Evolutionary conservation across 2,113 vertebrate species (phyloP), one percentile per base, ranked within the genome.

Genomic region (Dolichotis patagonum): DNA sequence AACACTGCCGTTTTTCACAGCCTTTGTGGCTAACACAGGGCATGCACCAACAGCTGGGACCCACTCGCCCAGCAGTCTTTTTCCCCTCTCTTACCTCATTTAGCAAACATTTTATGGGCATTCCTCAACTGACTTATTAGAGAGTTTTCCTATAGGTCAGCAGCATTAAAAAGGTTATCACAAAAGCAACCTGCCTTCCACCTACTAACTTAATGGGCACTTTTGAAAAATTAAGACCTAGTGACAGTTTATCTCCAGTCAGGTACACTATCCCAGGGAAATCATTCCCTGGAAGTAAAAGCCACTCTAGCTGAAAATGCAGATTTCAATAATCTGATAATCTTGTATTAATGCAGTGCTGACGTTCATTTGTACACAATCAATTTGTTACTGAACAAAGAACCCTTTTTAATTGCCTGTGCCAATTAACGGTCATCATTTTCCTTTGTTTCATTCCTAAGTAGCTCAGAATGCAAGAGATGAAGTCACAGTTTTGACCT

Each of bases 361-460:
- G 69, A 80, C 89, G 97, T 97, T 88, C 91, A 94, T 94, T 87
- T 71, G 67, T 97, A 97, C 67, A 97, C 96, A 97, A 98, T 98
- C 97, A 97, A 94, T 97, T 90, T 97, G 97, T 96, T 96, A 96
- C 84, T 30, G 32, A 97, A 97, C 97, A 97, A 97, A 98, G 95
- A 96, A 95, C 83, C 78, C 83, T 97, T 97, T 97, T 96, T 97
- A 98, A 98, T 97, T 97, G 96, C 93, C 75, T 19, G 0, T 90
- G 94, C 88, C 94, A 84, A 92, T 97, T 97, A 98, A 96, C 13
- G 2, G 82, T 77, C 73, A 97, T 97, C 80, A 96, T 96, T 96
- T 96, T 95, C 94, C 78, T 96, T 96, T 95, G 94, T 97, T 88
- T 97, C 71, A 88, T 58, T 93, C 49, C 43, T 84, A 90, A 88